Base-by-base conservation (phyloP, 1,140 invertebrate genomes). In the Berghia stephanieae region DNA sequence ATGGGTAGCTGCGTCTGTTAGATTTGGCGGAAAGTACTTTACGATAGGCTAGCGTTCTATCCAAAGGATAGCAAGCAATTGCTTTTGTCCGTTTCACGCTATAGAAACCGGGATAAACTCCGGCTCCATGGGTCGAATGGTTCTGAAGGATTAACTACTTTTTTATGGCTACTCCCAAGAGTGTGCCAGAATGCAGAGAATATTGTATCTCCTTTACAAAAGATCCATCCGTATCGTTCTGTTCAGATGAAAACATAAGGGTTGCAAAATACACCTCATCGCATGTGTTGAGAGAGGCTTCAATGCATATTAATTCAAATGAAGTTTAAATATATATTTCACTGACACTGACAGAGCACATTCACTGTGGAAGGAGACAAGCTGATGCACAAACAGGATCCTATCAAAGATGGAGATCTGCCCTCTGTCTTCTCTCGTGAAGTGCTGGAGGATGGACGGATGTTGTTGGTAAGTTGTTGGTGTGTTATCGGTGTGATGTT, bases 341-440 rank as follows among this genome's bases (percentile, higher is more conserved):
- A 34, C n/a, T 27, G 18, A 78, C 73, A 46, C 49, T 73, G 36
- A 82, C 84, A 88, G 87, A 83, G 84, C 24, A 83, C 81, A 0
- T 84, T 87, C 44, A 81, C 67, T 13, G 46, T 86, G 49, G 85
- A 88, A 75, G 85, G 79, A 13, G 82, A 83, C 2, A 82, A 83
- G 67, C 66, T 88, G 66, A 79, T 86, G 0, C 84, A 85, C 40
- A 80, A 77, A 52, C 87, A 88, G 79, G 84, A 81, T 66, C 81
- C 80, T 6, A 66, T 73, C 21, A 81, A 81, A 16, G 44, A 42
- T 0, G 82, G 83, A 2, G 82, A 84, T n/a, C 75, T 82, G 2
- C 79, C 83, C 38, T 85, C 83, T 6, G 80, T 79, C 42, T 78
- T 87, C 10, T 81, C 78, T 13, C 67, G 86, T 40, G 81, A 82